phyloP scores from a whole-genome alignment of 2,797 vertebrate species.

The Varecia variegata region DNA sequence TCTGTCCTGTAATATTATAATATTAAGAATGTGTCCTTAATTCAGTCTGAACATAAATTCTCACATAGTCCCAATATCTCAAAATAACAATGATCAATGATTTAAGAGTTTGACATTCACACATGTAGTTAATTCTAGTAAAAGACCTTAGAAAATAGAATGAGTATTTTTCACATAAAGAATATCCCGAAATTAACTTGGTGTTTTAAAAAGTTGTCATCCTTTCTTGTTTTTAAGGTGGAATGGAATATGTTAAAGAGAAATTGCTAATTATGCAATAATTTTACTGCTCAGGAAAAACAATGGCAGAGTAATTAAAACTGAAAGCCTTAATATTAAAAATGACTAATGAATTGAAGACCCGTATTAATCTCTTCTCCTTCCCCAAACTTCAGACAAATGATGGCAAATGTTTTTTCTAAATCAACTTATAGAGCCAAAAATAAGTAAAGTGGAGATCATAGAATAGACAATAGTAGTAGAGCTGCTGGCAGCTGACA shows the following conservation, averaged over 20 bases:
- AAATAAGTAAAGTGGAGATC: neutral
- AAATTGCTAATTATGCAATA: neutral
- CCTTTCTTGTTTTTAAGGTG: neutral
- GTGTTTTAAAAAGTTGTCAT: neutral
- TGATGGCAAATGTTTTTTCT: neutral
- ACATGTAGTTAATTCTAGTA: slow-evolving; percentile 71
- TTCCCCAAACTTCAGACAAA: neutral
- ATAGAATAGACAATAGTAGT: neutral
- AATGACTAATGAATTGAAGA: neutral
- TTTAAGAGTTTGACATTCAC: slow-evolving; percentile 69
- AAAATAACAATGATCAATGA: slow-evolving; percentile 75
- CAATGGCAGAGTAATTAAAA: neutral
- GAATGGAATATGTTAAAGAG: neutral
- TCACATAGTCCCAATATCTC: slow-evolving; percentile 71
- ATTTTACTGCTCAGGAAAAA: neutral
- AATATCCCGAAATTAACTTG: slow-evolving; percentile 44
- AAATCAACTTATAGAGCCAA: neutral
- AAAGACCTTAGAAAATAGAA: slow-evolving; percentile 58
- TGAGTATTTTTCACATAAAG: neutral
- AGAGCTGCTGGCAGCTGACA: fast-evolving
- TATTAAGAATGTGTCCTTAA: slow-evolving; percentile 74
- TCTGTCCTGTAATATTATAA: slow-evolving; percentile 73
- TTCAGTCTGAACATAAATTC: slow-evolving; percentile 69
- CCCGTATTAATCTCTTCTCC: neutral
- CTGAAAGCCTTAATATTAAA: neutral